phyloP scores from a whole-genome alignment of 2,797 vertebrate genomes.

The Phoeniculus purpureus region DNA sequence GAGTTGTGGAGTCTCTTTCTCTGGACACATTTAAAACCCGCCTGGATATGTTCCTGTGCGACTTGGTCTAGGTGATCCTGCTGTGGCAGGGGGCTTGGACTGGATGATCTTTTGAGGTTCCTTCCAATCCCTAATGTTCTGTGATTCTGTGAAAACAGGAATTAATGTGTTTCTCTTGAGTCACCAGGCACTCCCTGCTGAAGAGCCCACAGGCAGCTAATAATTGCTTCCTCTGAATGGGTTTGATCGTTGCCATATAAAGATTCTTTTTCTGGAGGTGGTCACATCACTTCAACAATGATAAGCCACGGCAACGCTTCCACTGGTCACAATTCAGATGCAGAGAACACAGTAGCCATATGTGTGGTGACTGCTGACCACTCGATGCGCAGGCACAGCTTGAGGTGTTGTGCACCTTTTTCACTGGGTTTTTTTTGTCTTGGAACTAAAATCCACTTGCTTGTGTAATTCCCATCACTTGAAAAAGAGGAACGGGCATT shows the following conservation, averaged over 20 bases:
- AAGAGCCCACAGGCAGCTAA: background rate
- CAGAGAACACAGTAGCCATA: background rate
- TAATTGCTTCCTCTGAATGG: background rate
- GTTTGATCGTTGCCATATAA: background rate
- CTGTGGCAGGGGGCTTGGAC: too few species aligned
- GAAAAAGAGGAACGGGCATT: background rate
- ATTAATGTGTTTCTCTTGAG: constrained; percentile 9
- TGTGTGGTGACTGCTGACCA: background rate
- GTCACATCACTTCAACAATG: background rate
- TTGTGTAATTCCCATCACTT: background rate
- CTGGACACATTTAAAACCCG: too few species aligned
- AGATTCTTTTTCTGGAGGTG: background rate
- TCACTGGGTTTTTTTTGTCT: background rate
- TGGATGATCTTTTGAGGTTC: too few species aligned
- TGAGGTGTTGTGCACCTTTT: background rate
- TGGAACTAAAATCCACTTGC: background rate
- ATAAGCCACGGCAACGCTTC: background rate
- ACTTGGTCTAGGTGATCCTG: too few species aligned
- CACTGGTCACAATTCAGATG: background rate
- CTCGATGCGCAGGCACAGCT: rapidly evolving
- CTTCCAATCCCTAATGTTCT: too few species aligned
- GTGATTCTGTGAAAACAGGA: too few species aligned
- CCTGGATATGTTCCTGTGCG: too few species aligned
- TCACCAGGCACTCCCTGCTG: background rate
- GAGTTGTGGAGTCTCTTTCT: too few species aligned